Percentiles rank a stretch among this genome's conserved stretches.
phyloP scores from a whole-genome alignment of 2,888 invertebrate species.

The Geotrupes spiniger region DNA sequence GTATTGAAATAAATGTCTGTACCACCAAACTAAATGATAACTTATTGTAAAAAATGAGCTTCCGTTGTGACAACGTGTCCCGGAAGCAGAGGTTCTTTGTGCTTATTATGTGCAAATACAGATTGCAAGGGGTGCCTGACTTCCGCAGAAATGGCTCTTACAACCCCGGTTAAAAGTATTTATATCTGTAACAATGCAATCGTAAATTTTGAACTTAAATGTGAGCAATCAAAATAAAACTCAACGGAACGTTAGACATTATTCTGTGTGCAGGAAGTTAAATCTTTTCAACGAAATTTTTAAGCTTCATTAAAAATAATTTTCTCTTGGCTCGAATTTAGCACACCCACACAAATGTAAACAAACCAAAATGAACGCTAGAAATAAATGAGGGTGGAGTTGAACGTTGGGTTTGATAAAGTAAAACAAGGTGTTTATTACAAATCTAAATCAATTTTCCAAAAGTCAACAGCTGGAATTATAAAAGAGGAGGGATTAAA shows the following conservation, averaged over 20 bases:
- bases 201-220: constrained; percentile 19
- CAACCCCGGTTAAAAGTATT: constrained; percentile 24
- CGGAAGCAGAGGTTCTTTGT: constrained; percentile 37
- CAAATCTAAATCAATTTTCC: no score
- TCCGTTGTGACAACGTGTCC: constrained; percentile 32
- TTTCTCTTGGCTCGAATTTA: no score
- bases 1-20: constrained; percentile 12
- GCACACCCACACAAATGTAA: no score
- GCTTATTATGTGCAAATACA: constrained; percentile 38
- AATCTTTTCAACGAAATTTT: no score
- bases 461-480: no score
- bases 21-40: constrained; percentile 30
- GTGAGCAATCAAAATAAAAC: constrained; percentile 20
- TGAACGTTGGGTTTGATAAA: no score
- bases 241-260: constrained; percentile 14
- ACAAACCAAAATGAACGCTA: no score
- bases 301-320: no score
- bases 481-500: no score
- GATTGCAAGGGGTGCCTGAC: constrained; percentile 31
- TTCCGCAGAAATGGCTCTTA: constrained; percentile 22
- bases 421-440: no score
- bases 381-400: no score
- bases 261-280: not conserved
- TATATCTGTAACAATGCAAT: constrained; percentile 21
- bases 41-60: constrained; percentile 35